phyloP scores from a whole-genome alignment of 2,113 vertebrate species.

The Martes martes region DNA sequence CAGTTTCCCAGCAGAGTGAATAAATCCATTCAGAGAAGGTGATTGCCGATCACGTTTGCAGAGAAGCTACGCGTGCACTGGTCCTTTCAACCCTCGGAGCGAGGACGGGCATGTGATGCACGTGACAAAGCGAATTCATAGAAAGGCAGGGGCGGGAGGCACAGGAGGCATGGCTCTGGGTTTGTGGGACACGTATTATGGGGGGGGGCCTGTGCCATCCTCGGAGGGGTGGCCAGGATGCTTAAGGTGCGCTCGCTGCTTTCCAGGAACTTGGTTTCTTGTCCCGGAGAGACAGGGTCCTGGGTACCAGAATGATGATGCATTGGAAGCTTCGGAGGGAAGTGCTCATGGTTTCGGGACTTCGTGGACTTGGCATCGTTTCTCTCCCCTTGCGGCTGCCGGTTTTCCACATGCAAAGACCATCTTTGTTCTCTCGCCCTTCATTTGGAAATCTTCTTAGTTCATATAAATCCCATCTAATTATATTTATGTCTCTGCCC shows the following conservation, averaged over 20 bases:
- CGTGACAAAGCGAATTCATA: not conserved
- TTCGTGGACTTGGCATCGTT: not conserved
- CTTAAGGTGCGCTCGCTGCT: accelerated
- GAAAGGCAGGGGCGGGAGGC: not conserved
- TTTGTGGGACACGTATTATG: not conserved
- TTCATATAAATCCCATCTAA: constrained; percentile 42
- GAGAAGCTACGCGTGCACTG: not conserved
- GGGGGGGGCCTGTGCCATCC: not conserved
- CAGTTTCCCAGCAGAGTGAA: not conserved
- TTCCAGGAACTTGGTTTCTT: not conserved
- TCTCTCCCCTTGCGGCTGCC: not conserved
- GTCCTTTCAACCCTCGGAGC: not conserved
- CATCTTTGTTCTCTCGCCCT: not conserved
- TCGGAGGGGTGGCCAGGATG: not conserved
- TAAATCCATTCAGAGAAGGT: too few relatives aligned
- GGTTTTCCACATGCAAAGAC: not conserved
- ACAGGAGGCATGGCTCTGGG: accelerated
- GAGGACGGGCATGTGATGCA: not conserved
- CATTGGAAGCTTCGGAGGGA: too few relatives aligned
- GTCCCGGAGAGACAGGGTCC: not conserved
- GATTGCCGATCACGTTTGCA: not conserved
- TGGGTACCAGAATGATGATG: accelerated
- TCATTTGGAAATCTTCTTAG: not conserved
- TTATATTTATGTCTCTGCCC: constrained; percentile 6
- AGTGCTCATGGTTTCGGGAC: not conserved